Percentiles rank a stretch among this genome's conserved stretches.
phyloP scores from a whole-genome alignment of 2,888 invertebrate species.

The Rutpela maculata region DNA sequence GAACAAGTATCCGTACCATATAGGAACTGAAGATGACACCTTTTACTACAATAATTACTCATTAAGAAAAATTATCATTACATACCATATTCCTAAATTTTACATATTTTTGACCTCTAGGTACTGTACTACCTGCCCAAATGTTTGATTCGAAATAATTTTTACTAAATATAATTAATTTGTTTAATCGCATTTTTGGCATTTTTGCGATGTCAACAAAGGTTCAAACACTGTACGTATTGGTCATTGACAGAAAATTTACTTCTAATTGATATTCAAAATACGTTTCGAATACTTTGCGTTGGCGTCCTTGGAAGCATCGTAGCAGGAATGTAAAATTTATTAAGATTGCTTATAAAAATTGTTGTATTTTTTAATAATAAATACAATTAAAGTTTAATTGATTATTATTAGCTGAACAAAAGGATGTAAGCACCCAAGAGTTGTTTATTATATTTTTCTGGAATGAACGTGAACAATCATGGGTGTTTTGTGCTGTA shows the following conservation, averaged over 20 bases:
- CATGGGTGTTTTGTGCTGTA: slow-evolving; percentile 10
- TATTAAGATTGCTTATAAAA: slow-evolving; percentile 30
- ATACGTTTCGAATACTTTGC: slow-evolving; percentile 51
- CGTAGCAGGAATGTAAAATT: slow-evolving; percentile 39
- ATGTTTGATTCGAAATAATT: too few species aligned
- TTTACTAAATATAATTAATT: background rate
- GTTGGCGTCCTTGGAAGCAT: slow-evolving; percentile 56
- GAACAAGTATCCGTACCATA: too few species aligned
- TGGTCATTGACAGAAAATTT: slow-evolving; percentile 62
- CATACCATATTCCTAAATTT: too few species aligned
- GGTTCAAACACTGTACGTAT: slow-evolving; percentile 40
- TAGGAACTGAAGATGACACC: too few species aligned
- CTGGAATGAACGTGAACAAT: slow-evolving; percentile 9
- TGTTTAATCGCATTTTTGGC: background rate
- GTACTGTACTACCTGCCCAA: too few species aligned
- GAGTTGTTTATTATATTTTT: slow-evolving; percentile 18
- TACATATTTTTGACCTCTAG: too few species aligned
- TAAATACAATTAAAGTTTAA: slow-evolving; percentile 35
- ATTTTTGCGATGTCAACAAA: slow-evolving; percentile 27
- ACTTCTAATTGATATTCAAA: slow-evolving; percentile 56
- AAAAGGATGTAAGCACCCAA: slow-evolving; percentile 12
- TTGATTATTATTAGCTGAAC: slow-evolving; percentile 11
- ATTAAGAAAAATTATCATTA: too few species aligned
- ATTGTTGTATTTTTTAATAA: slow-evolving; percentile 32
- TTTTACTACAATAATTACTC: too few species aligned